Base-by-base conservation (phyloP, 1,140 invertebrate species). In the Polyergus mexicanus region DNA sequence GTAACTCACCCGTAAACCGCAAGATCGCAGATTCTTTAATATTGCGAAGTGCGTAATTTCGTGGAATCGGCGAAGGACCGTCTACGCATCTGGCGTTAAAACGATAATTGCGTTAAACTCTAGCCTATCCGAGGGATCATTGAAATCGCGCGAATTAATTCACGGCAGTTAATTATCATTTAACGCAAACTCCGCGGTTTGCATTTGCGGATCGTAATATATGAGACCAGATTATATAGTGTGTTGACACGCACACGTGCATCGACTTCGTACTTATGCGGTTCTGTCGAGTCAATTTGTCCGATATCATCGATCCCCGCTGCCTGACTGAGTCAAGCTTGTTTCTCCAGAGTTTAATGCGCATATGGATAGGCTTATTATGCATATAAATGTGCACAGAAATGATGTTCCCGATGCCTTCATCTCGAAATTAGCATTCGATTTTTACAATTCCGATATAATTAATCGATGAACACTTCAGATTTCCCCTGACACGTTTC, bases 231-330 rank as follows among this genome's bases (percentile, higher is more conserved):
- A 58, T 80, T 88, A 85, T 88, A 84, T 77, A 77, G 44, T 65
- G 35, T 88, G 84, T 89, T 85, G 88, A 89, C 87, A 89, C 44
- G 62, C 41, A 51, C 62, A 56, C 54, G 68, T 44, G 41, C 13
- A 8, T 44, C 10, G 41, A 11, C 41, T 44, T 11, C 41, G 54
- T 56, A 78, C 76, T 89, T 89, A 89, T 89, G 85, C 76, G 74
- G 88, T 89, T 85, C 85, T 78, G 86, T 89, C 84, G 84, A 89
- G 77, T 75, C 60, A 78, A 56, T 85, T 28, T 77, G 66, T 54
- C 16, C 62, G 88, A 86, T 85, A 85, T 66, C 78, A 89, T 89
- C 84, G 76, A 89, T 89, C 66, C 60, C 16, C 38, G 51, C 22
- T 25, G 62, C 35, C 28, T 44, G 22, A 13, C 54, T 41, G 32